Percentiles rank a stretch among this genome's conserved stretches.
Evolutionary conservation across 2,888 invertebrate species (phyloP).

Genomic region (Chalcosyrphus nemorum): DNA sequence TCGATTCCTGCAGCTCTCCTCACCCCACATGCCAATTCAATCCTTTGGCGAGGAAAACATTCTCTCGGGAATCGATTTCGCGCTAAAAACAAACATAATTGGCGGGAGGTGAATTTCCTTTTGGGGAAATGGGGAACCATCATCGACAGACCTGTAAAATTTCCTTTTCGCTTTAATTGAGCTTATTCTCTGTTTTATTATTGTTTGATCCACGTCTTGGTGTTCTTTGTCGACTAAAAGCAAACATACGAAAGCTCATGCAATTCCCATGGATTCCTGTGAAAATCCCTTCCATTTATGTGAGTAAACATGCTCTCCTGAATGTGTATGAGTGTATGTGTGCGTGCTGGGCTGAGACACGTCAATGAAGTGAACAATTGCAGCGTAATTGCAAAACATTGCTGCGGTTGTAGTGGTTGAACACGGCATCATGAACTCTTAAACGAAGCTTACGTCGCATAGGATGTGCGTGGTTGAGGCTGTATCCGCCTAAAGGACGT

Average conservation of each 20-base stretch:
- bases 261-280: not conserved
- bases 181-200: conserved; percentile 1
- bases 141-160: not conserved
- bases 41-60: not conserved
- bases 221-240: not conserved
- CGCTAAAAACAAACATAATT: conserved; percentile 3
- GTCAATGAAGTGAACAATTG: conserved; percentile 48
- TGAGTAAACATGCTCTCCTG: conserved; percentile 11
- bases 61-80: conserved; percentile 8
- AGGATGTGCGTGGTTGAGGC: conserved; percentile 2
- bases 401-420: conserved; percentile 24
- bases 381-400: conserved; percentile 45
- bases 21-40: not conserved
- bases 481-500: not conserved
- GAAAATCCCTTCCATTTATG: not conserved
- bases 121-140: not conserved
- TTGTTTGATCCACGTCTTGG: conserved; percentile 3
- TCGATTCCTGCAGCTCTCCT: not conserved
- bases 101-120: not conserved
- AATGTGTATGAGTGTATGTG: not conserved
- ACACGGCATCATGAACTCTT: conserved; percentile 13
- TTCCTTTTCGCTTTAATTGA: conserved; percentile 2
- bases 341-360: not conserved
- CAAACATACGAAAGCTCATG: not conserved
- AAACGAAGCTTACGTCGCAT: conserved; percentile 13